Evolutionary conservation across 2,113 vertebrate genomes (phyloP).

Genomic region (Pedionomus torquatus): DNA sequence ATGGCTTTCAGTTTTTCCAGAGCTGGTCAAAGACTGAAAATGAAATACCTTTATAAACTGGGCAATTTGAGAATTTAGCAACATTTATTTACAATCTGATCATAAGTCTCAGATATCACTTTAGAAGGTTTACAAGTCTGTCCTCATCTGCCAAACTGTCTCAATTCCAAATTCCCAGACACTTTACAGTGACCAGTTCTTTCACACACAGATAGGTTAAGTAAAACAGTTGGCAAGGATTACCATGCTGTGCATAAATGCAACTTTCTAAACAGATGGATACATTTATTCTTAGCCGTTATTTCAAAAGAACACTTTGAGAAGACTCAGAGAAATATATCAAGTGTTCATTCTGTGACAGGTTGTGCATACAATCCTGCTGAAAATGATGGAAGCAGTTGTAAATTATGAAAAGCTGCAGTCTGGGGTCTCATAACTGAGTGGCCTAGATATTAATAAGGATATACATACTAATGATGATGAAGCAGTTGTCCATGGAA

Average conservation of each 20-base stretch:
- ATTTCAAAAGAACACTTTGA: neutral
- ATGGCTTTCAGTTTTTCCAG: neutral
- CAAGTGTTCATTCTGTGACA: neutral
- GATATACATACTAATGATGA: conserved; percentile 81
- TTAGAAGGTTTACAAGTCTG: neutral
- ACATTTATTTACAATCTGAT: neutral
- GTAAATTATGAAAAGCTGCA: conserved; percentile 59
- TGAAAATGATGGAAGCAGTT: neutral
- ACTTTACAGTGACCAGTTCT: neutral
- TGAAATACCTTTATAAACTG: neutral
- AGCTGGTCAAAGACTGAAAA: neutral
- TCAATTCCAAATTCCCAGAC: neutral
- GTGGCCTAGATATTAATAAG: conserved; percentile 77
- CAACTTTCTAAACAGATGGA: neutral
- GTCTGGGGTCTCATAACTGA: conserved; percentile 42
- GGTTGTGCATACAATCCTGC: conserved; percentile 24
- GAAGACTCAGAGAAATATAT: neutral
- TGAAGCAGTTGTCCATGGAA: conserved; percentile 75
- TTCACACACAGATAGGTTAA: neutral
- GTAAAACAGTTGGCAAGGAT: neutral
- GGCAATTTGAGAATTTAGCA: neutral
- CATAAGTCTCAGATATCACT: neutral
- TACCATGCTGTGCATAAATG: neutral
- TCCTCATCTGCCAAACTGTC: neutral
- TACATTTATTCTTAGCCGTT: conserved; percentile 18